Percentiles rank a stretch among this genome's conserved stretches.
Conservation (phyloP, 2,113 vertebrate genomes). For the Suricata suricatta region DNA sequence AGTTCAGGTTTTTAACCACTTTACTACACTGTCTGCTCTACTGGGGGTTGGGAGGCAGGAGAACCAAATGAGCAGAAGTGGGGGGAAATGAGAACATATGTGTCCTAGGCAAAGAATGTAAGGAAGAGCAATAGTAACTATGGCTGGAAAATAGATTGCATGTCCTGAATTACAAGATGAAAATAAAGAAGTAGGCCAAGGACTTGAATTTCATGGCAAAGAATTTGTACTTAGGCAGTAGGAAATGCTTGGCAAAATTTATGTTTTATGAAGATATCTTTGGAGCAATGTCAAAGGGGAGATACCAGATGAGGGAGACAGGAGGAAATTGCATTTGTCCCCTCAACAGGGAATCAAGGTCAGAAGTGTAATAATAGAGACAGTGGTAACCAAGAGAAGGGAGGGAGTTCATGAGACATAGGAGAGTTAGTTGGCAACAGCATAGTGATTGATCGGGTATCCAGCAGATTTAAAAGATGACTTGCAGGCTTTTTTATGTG, state of each 20-base stretch:
- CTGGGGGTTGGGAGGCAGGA: rapidly evolving
- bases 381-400: neutral
- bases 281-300: neutral
- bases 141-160: neutral
- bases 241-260: neutral
- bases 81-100: neutral
- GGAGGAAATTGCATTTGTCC: neutral
- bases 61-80: neutral
- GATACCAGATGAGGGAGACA: neutral
- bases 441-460: neutral
- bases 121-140: neutral
- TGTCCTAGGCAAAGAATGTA: neutral
- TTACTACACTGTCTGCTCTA: neutral
- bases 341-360: neutral
- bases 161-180: neutral
- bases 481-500: neutral
- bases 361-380: neutral
- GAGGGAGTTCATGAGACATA: neutral
- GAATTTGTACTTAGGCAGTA: neutral
- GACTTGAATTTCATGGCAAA: neutral
- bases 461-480: neutral
- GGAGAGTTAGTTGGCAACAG: neutral
- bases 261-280: neutral
- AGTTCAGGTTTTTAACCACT: neutral
- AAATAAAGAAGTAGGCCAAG: neutral